Evolutionary conservation across 2,888 invertebrate genomes (phyloP).

Genomic region (Tethea ocularis): DNA sequence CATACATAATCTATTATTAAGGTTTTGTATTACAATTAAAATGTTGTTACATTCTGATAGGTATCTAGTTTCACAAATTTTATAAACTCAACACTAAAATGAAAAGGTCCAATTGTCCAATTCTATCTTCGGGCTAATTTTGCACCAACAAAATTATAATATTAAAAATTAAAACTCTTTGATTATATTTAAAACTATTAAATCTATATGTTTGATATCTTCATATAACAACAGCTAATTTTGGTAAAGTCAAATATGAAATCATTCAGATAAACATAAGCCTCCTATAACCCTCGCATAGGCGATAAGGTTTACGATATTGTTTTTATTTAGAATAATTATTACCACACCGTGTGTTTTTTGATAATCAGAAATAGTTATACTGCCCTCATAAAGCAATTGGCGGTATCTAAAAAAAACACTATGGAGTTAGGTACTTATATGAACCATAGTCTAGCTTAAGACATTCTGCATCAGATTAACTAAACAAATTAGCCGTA

Average conservation of each 20-base stretch:
- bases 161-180: neutral
- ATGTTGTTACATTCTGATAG: neutral
- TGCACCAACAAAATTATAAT: too few species aligned
- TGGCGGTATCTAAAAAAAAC: too few species aligned
- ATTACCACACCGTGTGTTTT: neutral
- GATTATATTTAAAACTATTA: too few species aligned
- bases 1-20: neutral
- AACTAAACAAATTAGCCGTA: too few species aligned
- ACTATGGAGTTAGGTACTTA: too few species aligned
- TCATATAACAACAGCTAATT: too few species aligned
- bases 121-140: neutral
- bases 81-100: neutral
- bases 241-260: too few species aligned
- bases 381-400: too few species aligned
- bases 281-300: neutral
- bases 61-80: neutral
- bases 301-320: neutral
- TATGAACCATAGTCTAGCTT: too few species aligned
- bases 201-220: too few species aligned
- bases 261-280: neutral
- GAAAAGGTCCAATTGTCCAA: neutral
- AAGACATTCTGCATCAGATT: too few species aligned
- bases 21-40: neutral
- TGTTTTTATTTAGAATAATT: neutral
- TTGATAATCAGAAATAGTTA: slow-evolving; percentile 6